Base-by-base conservation (phyloP, 2,888 invertebrate species). In the Peribatodes rhomboidaria region DNA sequence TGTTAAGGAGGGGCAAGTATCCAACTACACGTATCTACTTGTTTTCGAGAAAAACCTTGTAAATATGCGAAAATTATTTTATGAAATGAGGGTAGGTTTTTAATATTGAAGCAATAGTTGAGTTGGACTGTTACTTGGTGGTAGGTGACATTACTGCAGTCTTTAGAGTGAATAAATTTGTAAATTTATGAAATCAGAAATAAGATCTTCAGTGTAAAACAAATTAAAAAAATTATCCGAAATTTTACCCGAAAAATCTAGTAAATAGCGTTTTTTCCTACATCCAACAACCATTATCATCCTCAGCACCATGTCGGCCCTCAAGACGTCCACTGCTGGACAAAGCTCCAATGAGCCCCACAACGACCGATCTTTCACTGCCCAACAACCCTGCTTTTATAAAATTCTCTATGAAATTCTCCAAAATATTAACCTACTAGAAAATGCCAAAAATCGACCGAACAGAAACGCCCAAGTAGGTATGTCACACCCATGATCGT, bases 71-170 rank as follows among this genome's bases (percentile, higher is more conserved):
- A 59, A 49, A 16, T n/a, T 50, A 33, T 59, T 59, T 59, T 22
- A 41, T 41, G 27, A 58, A 41, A 58, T 39, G 37, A 47, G 27
- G 54, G 61, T 53, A 60, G 39, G 31, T 13, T n/a, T 50, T 50
- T 50, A 16, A 4, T 33, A 18, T 33, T 33, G 8, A 33, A 33
- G 22, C 7, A 33, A 33, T 33, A 22, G n/a, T 22, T 8, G 8
- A 46, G n/a, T 7, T 46, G 22, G n/a, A 46, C 8, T 46, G 13
- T 7, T 27, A 14, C 14, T 47, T 9, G 31, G 31, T 31, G 47
- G 14, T 47, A 14, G 14, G 14, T 27, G 47, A 9, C 14, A 27
- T 0, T 16, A 9, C 10, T 37, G 7, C n/a, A 37, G 37, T 6
- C 4, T 4, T n/a, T 37, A n/a, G n/a, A 42, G 42, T 42, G 3